Evolutionary conservation across 2,888 invertebrate species (phyloP).

Genomic region (Ichneumoninae sp.): DNA sequence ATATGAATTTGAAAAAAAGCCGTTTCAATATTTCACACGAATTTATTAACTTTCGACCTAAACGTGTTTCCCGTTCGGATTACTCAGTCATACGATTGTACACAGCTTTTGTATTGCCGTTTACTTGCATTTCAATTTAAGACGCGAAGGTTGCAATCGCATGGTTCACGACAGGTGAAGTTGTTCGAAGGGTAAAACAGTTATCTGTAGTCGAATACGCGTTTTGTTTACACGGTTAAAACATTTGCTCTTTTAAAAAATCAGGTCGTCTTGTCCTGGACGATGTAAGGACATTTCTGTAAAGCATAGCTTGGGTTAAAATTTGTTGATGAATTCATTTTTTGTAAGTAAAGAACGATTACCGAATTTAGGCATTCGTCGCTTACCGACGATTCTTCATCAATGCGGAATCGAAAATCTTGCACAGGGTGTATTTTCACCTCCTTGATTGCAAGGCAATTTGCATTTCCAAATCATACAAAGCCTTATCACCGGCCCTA

Average conservation of each 20-base stretch:
- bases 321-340: neutral
- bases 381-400: neutral
- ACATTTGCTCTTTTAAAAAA: neutral
- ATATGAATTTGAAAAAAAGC: constrained; percentile 7
- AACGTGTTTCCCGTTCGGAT: neutral
- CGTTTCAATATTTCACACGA: constrained; percentile 7
- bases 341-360: neutral
- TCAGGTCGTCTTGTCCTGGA: no score
- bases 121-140: neutral
- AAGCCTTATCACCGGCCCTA: no score
- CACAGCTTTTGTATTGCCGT: neutral
- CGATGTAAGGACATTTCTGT: no score
- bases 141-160: no score
- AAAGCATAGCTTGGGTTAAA: neutral
- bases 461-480: no score
- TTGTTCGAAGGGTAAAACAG: no score
- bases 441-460: no score
- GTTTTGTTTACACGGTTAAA: no score
- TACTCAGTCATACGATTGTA: neutral
- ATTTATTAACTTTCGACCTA: constrained; percentile 13
- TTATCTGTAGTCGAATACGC: neutral
- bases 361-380: neutral
- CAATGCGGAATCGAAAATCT: neutral
- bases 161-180: no score
- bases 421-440: neutral